These are phyloP conservation scores for Alsophila aescularia DNA, from an alignment of 2,888 invertebrate genomes.

Conservation along the genomic window DNA sequence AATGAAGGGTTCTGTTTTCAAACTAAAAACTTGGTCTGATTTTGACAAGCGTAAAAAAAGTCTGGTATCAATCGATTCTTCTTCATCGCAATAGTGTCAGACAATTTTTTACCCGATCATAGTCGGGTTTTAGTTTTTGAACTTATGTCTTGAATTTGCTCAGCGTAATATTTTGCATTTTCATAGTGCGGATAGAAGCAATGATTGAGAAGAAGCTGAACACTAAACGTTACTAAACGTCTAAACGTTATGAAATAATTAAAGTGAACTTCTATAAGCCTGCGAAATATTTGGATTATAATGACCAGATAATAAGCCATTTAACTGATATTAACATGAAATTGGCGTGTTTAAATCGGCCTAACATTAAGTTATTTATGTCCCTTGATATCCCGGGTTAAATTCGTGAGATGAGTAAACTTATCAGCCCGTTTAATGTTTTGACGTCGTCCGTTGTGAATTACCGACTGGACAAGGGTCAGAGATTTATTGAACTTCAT, in stretches of 20 bases:
- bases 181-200: too few relatives aligned
- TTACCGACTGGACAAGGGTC: constrained; percentile 73
- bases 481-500: constrained; percentile 71
- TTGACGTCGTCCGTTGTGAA: constrained; percentile 47
- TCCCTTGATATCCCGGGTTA: constrained; percentile 13
- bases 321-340: background rate
- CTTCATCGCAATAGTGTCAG: too few relatives aligned
- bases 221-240: too few relatives aligned
- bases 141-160: too few relatives aligned
- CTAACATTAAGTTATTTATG: constrained; percentile 6
- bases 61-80: too few relatives aligned
- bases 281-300: background rate
- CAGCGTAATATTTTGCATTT: too few relatives aligned
- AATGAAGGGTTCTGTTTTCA: too few relatives aligned
- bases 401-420: constrained; percentile 37
- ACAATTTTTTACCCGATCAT: too few relatives aligned
- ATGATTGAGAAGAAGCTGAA: too few relatives aligned
- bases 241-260: background rate
- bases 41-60: too few relatives aligned
- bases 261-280: background rate
- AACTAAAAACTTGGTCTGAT: too few relatives aligned
- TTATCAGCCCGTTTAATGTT: constrained; percentile 43
- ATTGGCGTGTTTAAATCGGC: constrained; percentile 1
- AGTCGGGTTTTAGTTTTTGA: too few relatives aligned
- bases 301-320: background rate